These are phyloP conservation scores for Sinonovacula constricta DNA, from an alignment of 1,140 invertebrate species.

Conservation along the genomic window DNA sequence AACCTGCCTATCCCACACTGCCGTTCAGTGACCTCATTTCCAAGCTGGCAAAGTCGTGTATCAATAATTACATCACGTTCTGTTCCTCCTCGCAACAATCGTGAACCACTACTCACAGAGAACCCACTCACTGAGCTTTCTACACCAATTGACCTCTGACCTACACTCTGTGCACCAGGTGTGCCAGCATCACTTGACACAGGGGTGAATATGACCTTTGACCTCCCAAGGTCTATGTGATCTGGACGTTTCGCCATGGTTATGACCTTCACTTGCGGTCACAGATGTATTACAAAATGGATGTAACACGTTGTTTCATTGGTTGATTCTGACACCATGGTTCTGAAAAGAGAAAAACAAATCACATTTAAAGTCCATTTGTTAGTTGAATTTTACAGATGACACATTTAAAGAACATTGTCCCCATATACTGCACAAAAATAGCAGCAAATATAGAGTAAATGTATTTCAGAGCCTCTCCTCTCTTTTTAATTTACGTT, in stretches of 20 bases:
- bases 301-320: too few species aligned
- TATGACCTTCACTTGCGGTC: too few species aligned
- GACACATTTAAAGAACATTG: too few species aligned
- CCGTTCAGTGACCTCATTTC: slow-evolving; percentile 69
- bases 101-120: slow-evolving; percentile 62
- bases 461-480: too few species aligned
- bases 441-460: too few species aligned
- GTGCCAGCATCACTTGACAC: slow-evolving; percentile 43
- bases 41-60: slow-evolving; percentile 30
- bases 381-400: too few species aligned
- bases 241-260: slow-evolving; percentile 43
- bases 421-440: too few species aligned
- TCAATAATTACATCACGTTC: slow-evolving; percentile 66
- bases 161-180: slow-evolving; percentile 56
- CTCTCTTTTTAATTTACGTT: too few species aligned
- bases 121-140: slow-evolving; percentile 64
- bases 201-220: slow-evolving; percentile 27
- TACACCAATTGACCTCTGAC: slow-evolving; percentile 57
- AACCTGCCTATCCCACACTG: slow-evolving; percentile 91
- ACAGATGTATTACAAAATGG: too few species aligned
- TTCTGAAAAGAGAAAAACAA: too few species aligned
- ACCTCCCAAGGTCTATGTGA: slow-evolving; percentile 34
- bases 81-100: slow-evolving; percentile 58
- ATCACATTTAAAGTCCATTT: too few species aligned
- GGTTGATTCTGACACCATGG: too few species aligned